Evolutionary conservation across 2,797 vertebrate species (phyloP), one percentile per base, ranked within the genome.

Genomic region (Pseudopleuronectes americanus): DNA sequence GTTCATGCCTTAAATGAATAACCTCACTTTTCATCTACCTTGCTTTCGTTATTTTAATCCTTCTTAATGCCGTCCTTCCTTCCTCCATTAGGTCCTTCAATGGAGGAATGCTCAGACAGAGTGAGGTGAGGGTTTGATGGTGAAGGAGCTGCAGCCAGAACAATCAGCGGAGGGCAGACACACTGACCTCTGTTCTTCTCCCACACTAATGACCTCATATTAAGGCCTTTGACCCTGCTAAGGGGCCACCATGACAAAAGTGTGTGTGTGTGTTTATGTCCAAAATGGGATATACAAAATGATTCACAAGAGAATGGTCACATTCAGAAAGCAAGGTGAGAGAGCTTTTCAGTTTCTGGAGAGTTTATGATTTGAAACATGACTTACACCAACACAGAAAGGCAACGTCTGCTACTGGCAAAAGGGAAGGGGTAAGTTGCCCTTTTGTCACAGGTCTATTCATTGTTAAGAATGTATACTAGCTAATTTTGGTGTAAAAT

Each of bases 1-100:
- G 55, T 74, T 74, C 63, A 74, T 68, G 69, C 72, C 62, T 68
- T 54, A 74, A 76, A 76, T 74, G 41, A 74, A 79, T 68, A 73
- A 67, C 53, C 43, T 51, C 63, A 33, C 9, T 63, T 64, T 55
- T 57, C 43, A 13, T n/a, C 60, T 0, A 28, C 23, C 48, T 54
- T 61, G 24, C 23, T n/a, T 64, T 31, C 28, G 24, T 53, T 38
- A 21, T 24, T 49, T 43, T 48, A 22, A 74, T 74, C 54, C 54
- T 72, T 43, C 19, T 16, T 19, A 33, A 61, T 63, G 53, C n/a
- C 52, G 26, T 54, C 21, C 8, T 26, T 52, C n/a, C 22, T 8
- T 33, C 43, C 16, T 45, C 13, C 43, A 45, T 45, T 5, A 16
- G 4, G 5, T 17, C 43, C 43, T 45, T 14, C 43, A 4, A 16